phyloP scores from a whole-genome alignment of 2,797 vertebrate genomes.

The Xerus rutilus region DNA sequence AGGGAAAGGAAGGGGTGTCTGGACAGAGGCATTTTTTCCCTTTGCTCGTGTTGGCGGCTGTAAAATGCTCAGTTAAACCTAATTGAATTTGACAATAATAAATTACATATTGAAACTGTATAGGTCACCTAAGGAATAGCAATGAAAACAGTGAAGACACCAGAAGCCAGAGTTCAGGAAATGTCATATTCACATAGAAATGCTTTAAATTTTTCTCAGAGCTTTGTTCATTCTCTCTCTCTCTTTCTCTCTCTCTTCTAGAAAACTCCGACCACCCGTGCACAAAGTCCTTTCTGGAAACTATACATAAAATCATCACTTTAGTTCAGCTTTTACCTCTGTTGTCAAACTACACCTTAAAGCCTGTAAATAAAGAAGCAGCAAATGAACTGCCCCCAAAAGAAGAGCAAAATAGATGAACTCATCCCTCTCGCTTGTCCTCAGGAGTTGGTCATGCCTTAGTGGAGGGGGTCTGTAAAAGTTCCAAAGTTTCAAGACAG shows the following conservation, averaged over 20 bases:
- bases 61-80: conserved; percentile 84
- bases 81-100: conserved; percentile 88
- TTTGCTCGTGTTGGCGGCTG: conserved; percentile 76
- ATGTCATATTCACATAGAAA: conserved; percentile 87
- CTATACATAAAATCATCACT: conserved; percentile 66
- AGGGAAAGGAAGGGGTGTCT: conserved; percentile 51
- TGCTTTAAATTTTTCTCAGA: conserved; percentile 85
- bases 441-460: conserved; percentile 19
- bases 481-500: neutral
- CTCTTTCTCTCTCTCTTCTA: neutral
- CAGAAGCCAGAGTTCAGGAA: conserved; percentile 86
- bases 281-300: conserved; percentile 75
- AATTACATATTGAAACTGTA: conserved; percentile 84
- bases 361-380: conserved; percentile 62
- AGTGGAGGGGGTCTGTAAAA: conserved; percentile 18
- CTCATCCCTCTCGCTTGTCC: conserved; percentile 31
- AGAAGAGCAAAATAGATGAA: neutral
- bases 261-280: conserved; percentile 65
- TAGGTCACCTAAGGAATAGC: conserved; percentile 84
- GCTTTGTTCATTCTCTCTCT: conserved; percentile 59
- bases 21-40: neutral
- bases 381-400: conserved; percentile 48
- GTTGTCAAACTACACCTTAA: conserved; percentile 34
- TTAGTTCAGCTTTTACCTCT: conserved; percentile 59
- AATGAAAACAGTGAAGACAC: conserved; percentile 81